A percentile compares a stretch with the other conserved stretches of the same genome.
These are phyloP conservation scores for Ormyrus nitidulus DNA, from an alignment of 2,888 invertebrate genomes.

Conservation along the genomic window DNA sequence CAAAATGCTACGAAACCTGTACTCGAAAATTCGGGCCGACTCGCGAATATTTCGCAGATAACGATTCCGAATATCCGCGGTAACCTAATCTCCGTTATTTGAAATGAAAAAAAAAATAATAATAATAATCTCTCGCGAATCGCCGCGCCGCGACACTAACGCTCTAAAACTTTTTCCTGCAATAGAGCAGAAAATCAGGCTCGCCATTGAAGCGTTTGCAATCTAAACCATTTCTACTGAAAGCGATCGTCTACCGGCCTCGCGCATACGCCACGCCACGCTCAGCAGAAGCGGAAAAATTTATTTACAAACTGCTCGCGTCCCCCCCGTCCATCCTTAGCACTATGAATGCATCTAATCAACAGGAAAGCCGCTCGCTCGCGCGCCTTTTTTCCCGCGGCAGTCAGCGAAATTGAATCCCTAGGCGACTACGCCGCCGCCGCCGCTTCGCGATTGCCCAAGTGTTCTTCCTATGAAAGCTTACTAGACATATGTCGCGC, in stretches of 20 bases:
- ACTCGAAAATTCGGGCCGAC: too few relatives aligned
- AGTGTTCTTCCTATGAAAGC: slow-evolving; percentile 67
- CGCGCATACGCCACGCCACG: too few relatives aligned
- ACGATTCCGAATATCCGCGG: too few relatives aligned
- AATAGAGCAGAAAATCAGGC: too few relatives aligned
- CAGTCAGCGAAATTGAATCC: slow-evolving; percentile 70
- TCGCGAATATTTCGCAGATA: slow-evolving; percentile 3
- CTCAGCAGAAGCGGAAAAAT: slow-evolving; percentile 1
- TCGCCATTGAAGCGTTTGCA: too few relatives aligned
- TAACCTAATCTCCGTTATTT: not conserved
- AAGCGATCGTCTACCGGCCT: too few relatives aligned
- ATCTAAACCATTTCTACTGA: too few relatives aligned
- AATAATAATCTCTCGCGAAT: too few relatives aligned
- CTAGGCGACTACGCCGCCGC: slow-evolving; percentile 57
- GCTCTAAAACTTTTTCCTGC: too few relatives aligned
- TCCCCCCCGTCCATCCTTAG: not conserved
- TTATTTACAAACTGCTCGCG: slow-evolving; percentile 19
- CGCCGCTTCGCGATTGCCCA: slow-evolving; percentile 64
- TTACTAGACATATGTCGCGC: slow-evolving; percentile 62
- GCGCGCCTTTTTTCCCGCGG: slow-evolving; percentile 4
- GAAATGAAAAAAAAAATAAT: not conserved
- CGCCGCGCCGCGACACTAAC: too few relatives aligned
- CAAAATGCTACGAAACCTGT: too few relatives aligned
- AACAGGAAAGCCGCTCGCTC: slow-evolving; percentile 11
- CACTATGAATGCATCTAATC: slow-evolving; percentile 49